These are phyloP conservation scores for Osmoderma eremita DNA, from an alignment of 2,888 invertebrate genomes.

Conservation along the genomic window DNA sequence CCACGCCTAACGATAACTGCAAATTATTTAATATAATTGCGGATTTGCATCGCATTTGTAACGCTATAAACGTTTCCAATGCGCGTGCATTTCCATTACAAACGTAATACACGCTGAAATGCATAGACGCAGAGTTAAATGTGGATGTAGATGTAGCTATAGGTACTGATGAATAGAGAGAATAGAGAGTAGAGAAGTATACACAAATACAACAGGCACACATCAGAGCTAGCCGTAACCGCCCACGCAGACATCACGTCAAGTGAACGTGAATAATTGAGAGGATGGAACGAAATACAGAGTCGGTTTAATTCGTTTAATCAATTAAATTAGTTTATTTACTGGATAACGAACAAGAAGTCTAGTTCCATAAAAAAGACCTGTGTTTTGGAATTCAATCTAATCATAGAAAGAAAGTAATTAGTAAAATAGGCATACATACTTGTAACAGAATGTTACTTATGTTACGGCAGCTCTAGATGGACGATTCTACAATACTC, in stretches of 20 bases:
- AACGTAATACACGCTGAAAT: constrained; percentile 1
- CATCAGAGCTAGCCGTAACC: too few species aligned
- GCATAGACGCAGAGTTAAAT: neutral
- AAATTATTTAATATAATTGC: neutral
- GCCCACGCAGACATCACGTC: neutral
- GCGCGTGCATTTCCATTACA: neutral
- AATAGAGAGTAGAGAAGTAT: too few species aligned
- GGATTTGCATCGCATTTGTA: neutral
- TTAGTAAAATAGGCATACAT: too few species aligned
- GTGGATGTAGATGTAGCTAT: neutral
- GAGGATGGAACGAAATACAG: constrained; percentile 33
- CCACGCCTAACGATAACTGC: neutral
- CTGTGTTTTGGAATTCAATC: constrained; percentile 3
- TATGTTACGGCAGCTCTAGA: too few species aligned
- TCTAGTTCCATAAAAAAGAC: constrained; percentile 5
- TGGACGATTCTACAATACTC: too few species aligned
- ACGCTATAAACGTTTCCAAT: neutral
- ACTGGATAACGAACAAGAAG: constrained; percentile 6
- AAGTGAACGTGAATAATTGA: constrained; percentile 32
- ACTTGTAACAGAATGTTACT: too few species aligned
- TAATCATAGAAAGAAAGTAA: too few species aligned
- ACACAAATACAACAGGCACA: too few species aligned
- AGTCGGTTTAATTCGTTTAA: constrained; percentile 38
- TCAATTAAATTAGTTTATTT: constrained; percentile 39
- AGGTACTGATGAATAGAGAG: too few species aligned